Base-by-base conservation (phyloP, 1,140 invertebrate genomes). In the Acyrthosiphon pisum region DNA sequence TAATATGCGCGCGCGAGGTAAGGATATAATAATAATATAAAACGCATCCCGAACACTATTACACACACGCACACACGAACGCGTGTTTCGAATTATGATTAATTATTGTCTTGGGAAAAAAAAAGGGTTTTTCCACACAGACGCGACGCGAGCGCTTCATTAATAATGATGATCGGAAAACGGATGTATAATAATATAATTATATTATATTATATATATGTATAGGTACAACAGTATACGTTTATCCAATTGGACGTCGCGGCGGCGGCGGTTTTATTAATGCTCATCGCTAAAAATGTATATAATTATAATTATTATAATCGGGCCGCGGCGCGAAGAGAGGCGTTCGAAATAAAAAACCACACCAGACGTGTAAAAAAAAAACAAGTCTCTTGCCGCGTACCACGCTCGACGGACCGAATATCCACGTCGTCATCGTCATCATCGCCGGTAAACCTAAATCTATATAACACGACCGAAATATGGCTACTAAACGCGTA, bases 51-150 rank as follows among this genome's bases (percentile, higher is more conserved):
- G 60, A 9, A 90, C 41, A 30, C 23, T 37, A 83, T 76, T 83
- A 91, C 41, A 91, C 50, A 53, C 87, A 37, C 48, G n/a, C 87
- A 86, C 35, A 35, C 41, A 46, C 56, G 35, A 9, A n/a, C 90
- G 41, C 18, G 44, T 68, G 90, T 81, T 92, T 92, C 91, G 91
- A 92, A 92, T 92, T 92, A 92, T 92, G 91, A 92, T 92, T 92
- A 92, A 92, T 92, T 92, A 84, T 83, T 35, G 46, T 76, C 56
- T 48, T 18, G n/a, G 37, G 91, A 22, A 18, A n/a, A 37, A 30
- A 46, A 91, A 50, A 44, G 60, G 41, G 35, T 91, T 91, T 68
- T 46, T 50, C 8, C 14, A 37, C 3, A 37, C 14, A 53, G 41
- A 48, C 44, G 22, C 37, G 41, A 76, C 90, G 90, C n/a, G 22